phyloP scores from a whole-genome alignment of 2,113 vertebrate species.

The Anolis carolinensis region DNA sequence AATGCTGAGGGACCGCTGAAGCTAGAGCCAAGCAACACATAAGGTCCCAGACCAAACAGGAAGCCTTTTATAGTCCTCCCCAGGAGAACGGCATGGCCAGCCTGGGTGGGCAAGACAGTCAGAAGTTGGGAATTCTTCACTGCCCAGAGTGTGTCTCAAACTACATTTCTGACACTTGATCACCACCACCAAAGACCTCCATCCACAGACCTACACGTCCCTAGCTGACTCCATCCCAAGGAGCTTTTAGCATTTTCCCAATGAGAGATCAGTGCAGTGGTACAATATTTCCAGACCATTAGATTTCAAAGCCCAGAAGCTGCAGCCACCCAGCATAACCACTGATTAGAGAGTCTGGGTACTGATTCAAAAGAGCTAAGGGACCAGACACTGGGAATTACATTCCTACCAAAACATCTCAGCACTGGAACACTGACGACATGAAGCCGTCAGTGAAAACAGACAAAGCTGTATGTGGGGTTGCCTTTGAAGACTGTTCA shows the following conservation, averaged over 20 bases:
- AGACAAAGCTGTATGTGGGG: no score
- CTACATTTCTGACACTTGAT: background rate
- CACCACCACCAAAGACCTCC: background rate
- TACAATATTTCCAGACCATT: no score
- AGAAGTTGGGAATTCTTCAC: background rate
- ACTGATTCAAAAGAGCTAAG: no score
- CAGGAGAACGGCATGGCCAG: background rate
- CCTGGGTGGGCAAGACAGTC: background rate
- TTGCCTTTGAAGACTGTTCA: no score
- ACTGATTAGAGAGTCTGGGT: no score
- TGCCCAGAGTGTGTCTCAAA: background rate
- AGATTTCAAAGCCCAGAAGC: background rate
- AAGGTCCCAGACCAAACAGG: background rate
- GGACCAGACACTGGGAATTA: no score
- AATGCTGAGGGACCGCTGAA: background rate
- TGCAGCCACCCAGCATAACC: no score
- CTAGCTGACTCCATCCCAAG: background rate
- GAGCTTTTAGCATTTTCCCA: background rate
- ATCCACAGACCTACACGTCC: background rate
- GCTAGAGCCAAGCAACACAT: background rate
- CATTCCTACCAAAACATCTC: background rate
- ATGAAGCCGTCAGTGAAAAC: no score
- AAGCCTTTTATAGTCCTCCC: background rate
- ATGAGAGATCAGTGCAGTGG: no score
- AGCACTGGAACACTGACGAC: background rate